Evolutionary conservation across 2,888 invertebrate genomes (phyloP).

Genomic region (Pyrocoelia pectoralis): DNA sequence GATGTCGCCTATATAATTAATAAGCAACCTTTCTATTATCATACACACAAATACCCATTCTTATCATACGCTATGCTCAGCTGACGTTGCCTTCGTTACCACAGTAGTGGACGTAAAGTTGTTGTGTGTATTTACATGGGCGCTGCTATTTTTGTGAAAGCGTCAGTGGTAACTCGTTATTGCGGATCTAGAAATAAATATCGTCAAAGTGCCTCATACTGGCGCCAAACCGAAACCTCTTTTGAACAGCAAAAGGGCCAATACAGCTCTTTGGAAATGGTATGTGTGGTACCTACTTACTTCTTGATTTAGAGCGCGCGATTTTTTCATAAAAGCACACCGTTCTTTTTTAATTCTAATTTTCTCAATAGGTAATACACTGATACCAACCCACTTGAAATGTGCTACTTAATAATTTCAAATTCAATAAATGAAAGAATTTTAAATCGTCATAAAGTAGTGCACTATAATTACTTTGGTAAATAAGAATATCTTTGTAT

Average conservation of each 20-base stretch:
- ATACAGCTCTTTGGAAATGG: conserved; percentile 40
- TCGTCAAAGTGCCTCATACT: conserved; percentile 24
- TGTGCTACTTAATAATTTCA: not conserved
- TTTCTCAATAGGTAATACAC: not conserved
- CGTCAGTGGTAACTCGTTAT: conserved; percentile 33
- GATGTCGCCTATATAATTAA: conserved; percentile 9
- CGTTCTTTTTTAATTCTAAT: conserved; percentile 11
- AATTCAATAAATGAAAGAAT: not conserved
- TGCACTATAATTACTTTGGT: conserved; percentile 2
- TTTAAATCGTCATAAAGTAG: not conserved
- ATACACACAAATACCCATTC: conserved; percentile 16
- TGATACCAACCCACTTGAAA: no score
- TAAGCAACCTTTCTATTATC: conserved; percentile 22
- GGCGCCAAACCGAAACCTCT: conserved; percentile 36
- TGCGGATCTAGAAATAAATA: conserved; percentile 15
- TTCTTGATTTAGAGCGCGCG: conserved; percentile 7
- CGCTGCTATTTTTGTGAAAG: conserved; percentile 37
- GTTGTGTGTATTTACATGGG: conserved; percentile 36
- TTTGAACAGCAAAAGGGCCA: conserved; percentile 35
- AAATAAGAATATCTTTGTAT: conserved; percentile 5
- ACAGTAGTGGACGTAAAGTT: conserved; percentile 21
- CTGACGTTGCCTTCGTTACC: conserved; percentile 20
- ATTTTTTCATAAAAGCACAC: conserved; percentile 3
- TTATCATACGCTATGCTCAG: conserved; percentile 24
- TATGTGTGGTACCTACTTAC: conserved; percentile 30